Evolutionary conservation across 2,797 vertebrate genomes (phyloP).

Genomic region (Lacerta viridis): DNA sequence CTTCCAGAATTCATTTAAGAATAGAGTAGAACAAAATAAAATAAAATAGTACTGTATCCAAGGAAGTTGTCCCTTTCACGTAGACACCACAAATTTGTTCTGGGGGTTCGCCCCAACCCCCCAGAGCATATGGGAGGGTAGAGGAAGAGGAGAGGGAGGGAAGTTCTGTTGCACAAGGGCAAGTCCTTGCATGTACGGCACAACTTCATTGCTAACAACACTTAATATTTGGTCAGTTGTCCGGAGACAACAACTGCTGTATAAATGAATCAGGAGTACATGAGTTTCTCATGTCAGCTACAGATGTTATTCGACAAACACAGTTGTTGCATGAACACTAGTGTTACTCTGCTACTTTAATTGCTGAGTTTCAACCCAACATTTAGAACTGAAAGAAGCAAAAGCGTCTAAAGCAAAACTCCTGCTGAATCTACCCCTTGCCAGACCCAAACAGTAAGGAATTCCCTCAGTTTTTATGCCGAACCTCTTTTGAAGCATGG

Average conservation of each 20-base stretch:
- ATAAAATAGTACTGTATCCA: neutral
- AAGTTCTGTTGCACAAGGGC: too few relatives aligned
- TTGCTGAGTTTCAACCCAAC: neutral
- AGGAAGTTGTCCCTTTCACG: too few relatives aligned
- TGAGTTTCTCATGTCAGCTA: neutral
- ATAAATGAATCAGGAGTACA: neutral
- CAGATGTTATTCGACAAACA: neutral
- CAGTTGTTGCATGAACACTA: neutral
- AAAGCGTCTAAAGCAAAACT: constrained; percentile 28
- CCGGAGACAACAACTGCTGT: too few relatives aligned
- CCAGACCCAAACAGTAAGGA: constrained; percentile 20
- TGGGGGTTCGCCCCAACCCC: too few relatives aligned
- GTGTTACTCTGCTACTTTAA: neutral
- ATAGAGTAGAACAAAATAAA: neutral
- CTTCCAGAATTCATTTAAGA: neutral
- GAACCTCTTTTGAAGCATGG: constrained; percentile 38
- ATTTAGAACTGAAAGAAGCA: neutral
- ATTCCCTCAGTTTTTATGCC: constrained; percentile 20
- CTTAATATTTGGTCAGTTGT: neutral
- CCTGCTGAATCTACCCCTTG: constrained; percentile 17
- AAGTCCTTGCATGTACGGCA: too few relatives aligned
- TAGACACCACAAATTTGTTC: too few relatives aligned
- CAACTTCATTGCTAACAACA: too few relatives aligned
- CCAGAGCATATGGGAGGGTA: too few relatives aligned
- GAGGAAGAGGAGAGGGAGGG: too few relatives aligned